Conservation (phyloP, 2,888 invertebrate species). For the Ophonus ardosiacus region DNA sequence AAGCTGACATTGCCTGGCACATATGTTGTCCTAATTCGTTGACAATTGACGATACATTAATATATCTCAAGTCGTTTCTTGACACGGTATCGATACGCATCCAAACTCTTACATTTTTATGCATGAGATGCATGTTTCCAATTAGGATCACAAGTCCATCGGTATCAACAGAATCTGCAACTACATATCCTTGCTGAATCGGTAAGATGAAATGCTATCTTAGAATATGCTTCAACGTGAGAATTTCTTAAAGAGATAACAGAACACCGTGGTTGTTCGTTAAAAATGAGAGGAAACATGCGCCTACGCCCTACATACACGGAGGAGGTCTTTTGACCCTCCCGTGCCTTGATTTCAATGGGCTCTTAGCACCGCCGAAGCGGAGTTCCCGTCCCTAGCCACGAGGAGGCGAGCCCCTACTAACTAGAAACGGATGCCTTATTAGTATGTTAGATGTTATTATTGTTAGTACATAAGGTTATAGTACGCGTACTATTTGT, state of each 20-base stretch:
- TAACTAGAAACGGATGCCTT: no score
- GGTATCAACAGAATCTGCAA: no score
- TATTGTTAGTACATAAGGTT: no score
- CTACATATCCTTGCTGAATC: background rate
- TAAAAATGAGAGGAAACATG: background rate
- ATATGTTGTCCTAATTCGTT: background rate
- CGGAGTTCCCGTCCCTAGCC: no score
- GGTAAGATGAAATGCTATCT: background rate
- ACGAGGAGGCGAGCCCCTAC: no score
- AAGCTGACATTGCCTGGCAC: background rate
- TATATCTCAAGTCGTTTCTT: slow-evolving; percentile 10
- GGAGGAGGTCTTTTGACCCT: background rate
- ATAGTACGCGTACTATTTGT: no score
- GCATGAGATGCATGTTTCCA: no score
- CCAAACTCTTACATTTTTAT: no score
- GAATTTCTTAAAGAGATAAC: background rate
- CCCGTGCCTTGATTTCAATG: background rate
- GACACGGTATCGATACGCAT: background rate
- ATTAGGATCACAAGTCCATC: no score
- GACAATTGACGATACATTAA: background rate
- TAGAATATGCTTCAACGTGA: slow-evolving; percentile 8
- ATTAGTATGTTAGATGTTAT: no score
- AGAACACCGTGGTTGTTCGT: background rate
- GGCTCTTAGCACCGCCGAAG: no score
- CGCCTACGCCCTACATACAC: background rate